Evolutionary conservation across 1,140 invertebrate species (phyloP).

Genomic region (Coboldia fuscipes): DNA sequence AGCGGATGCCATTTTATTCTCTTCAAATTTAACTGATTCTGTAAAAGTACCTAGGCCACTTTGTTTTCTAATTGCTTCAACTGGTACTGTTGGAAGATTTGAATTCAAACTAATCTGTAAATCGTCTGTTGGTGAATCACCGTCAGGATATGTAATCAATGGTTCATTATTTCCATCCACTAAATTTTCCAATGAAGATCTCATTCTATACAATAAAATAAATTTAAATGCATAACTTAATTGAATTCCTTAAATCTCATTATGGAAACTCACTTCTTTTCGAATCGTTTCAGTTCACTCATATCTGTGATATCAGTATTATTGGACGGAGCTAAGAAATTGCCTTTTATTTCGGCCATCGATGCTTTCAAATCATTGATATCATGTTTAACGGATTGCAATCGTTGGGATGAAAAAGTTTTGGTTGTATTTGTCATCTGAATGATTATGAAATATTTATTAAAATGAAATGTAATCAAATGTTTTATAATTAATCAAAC

Average conservation of each 20-base stretch:
- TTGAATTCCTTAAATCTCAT: not conserved
- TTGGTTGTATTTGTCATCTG: constrained; percentile 28
- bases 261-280: constrained; percentile 20
- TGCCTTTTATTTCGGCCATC: constrained; percentile 50
- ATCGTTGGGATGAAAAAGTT: constrained; percentile 26
- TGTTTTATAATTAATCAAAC: constrained; percentile 8
- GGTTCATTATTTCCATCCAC: constrained; percentile 34
- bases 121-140: constrained; percentile 34
- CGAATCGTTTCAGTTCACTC: constrained; percentile 24
- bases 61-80: not conserved
- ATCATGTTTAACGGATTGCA: constrained; percentile 36
- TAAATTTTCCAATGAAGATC: constrained; percentile 40
- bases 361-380: constrained; percentile 50
- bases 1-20: constrained; percentile 52
- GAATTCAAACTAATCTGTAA: constrained; percentile 13
- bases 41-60: constrained; percentile 20
- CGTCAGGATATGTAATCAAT: constrained; percentile 56
- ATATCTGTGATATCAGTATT: constrained; percentile 23
- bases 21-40: constrained; percentile 56
- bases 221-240: constrained; percentile 2
- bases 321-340: not conserved
- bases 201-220: constrained; percentile 22
- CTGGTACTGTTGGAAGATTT: constrained; percentile 4
- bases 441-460: not conserved
- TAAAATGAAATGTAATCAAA: constrained; percentile 8